phyloP scores from a whole-genome alignment of 2,797 vertebrate genomes.

The Scomberomorus guttatus region DNA sequence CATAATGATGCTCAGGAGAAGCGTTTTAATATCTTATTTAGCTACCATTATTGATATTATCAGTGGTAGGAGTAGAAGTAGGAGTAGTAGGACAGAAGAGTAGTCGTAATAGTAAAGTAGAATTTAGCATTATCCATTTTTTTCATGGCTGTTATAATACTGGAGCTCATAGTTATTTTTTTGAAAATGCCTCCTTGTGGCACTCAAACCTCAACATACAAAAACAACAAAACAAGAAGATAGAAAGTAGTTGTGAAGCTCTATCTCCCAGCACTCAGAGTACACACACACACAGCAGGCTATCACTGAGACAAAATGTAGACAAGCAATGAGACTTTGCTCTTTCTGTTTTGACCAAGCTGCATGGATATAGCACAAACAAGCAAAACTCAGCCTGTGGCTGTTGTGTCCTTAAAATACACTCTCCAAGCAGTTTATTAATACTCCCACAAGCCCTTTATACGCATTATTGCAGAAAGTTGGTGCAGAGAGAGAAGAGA shows the following conservation, averaged over 20 bases:
- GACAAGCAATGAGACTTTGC: constrained; percentile 12
- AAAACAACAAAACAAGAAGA: background rate
- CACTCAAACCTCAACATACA: no score
- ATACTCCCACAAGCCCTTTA: constrained; percentile 47
- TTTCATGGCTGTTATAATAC: background rate
- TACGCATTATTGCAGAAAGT: constrained; percentile 39
- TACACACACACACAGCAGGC: constrained; percentile 27
- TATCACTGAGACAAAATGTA: constrained; percentile 17
- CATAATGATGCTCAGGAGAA: background rate
- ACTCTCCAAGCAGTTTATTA: constrained; percentile 60
- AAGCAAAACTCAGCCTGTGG: constrained; percentile 38
- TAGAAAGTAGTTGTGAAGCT: constrained; percentile 12
- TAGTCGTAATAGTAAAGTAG: background rate
- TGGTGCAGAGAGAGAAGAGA: constrained; percentile 43
- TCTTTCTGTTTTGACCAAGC: constrained; percentile 41
- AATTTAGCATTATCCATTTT: background rate
- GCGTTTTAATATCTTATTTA: background rate
- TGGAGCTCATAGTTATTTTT: background rate
- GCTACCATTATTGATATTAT: background rate
- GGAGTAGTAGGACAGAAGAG: background rate
- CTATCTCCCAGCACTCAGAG: background rate
- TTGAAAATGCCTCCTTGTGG: background rate
- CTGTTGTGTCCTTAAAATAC: constrained; percentile 60
- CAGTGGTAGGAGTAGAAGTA: background rate
- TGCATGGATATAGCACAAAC: constrained; percentile 34